phyloP scores from a whole-genome alignment of 2,888 invertebrate genomes.

The Belgica antarctica region DNA sequence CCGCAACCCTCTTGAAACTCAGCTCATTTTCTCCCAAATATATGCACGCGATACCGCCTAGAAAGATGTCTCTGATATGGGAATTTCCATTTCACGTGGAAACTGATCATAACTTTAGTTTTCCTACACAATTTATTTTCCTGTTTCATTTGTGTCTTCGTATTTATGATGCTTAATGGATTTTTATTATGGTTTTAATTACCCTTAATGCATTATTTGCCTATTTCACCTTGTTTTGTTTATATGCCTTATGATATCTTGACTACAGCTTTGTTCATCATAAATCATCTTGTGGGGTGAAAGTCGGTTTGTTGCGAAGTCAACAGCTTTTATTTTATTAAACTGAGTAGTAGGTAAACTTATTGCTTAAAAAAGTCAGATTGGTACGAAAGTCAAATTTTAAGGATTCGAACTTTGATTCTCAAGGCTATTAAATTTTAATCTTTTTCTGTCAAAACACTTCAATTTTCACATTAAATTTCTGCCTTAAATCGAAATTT shows the following conservation, averaged over 20 bases:
- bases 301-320: too few species aligned
- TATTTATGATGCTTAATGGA: constrained; percentile 41
- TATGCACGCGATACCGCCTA: constrained; percentile 36
- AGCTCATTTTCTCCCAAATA: neutral
- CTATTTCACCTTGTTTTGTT: constrained; percentile 31
- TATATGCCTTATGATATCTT: constrained; percentile 38
- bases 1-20: neutral
- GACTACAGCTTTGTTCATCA: too few species aligned
- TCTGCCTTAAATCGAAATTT: neutral
- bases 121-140: neutral
- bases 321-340: too few species aligned
- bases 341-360: too few species aligned
- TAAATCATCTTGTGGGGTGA: too few species aligned
- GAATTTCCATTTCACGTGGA: constrained; percentile 39
- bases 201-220: constrained; percentile 43
- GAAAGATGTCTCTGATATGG: neutral
- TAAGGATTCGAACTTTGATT: neutral
- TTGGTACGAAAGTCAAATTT: neutral
- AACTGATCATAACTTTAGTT: constrained; percentile 37
- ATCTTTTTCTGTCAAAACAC: neutral
- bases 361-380: too few species aligned
- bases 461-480: neutral
- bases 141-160: constrained; percentile 21
- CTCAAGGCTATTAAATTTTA: neutral
- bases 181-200: constrained; percentile 41